Conservation (phyloP, 2,888 invertebrate genomes). For the Iselma pallidipennis region DNA sequence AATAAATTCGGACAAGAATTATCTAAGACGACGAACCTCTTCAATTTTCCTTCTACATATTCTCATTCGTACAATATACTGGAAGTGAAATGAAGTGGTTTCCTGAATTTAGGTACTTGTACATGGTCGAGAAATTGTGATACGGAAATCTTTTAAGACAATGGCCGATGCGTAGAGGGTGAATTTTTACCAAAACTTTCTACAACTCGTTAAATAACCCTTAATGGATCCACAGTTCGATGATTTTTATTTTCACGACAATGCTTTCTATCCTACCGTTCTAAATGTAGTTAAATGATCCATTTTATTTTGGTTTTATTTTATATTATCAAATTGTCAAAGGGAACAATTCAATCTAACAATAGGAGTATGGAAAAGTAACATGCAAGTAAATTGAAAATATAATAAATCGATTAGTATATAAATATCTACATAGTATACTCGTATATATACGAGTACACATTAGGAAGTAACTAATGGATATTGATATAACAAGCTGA, state of each 20-base stretch:
- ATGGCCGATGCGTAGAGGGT: neutral
- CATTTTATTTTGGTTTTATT: neutral
- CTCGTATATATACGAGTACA: too few species aligned
- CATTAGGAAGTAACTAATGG: too few species aligned
- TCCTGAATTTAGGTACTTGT: neutral
- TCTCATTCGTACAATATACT: neutral
- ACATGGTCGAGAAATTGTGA: neutral
- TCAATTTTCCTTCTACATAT: neutral
- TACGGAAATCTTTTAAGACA: neutral
- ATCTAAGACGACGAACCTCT: too few species aligned
- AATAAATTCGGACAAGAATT: neutral
- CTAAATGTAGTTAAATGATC: neutral
- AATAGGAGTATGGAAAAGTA: neutral
- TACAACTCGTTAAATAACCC: neutral
- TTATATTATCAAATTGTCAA: neutral
- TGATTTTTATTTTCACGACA: neutral
- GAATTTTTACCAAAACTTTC: neutral
- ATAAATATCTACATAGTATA: too few species aligned
- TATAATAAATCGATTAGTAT: too few species aligned
- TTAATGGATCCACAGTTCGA: neutral
- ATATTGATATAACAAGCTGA: too few species aligned
- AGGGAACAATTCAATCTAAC: neutral
- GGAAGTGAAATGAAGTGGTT: neutral
- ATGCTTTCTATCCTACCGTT: neutral
- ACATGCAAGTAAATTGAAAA: neutral